These are phyloP conservation scores for Lepilemur ruficaudatus DNA, from an alignment of 2,797 vertebrate species.

Conservation along the genomic window DNA sequence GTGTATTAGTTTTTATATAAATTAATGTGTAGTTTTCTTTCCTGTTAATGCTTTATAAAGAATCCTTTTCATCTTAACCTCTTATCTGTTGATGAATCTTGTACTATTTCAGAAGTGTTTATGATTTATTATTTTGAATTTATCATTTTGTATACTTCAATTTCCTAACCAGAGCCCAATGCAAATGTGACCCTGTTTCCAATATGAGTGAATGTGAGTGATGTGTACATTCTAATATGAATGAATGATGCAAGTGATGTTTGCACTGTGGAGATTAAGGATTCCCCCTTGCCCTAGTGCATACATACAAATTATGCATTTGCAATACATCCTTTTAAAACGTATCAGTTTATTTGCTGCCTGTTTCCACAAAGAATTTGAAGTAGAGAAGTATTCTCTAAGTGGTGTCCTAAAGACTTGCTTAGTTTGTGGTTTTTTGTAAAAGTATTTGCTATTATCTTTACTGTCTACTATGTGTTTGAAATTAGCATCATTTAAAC, in stretches of 20 bases:
- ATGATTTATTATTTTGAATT: conserved; percentile 32
- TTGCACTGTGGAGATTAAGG: not conserved
- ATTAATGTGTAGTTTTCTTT: not conserved
- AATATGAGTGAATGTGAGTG: not conserved
- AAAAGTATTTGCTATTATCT: not conserved
- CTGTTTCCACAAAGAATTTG: not conserved
- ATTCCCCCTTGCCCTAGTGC: not conserved
- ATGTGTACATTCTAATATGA: not conserved
- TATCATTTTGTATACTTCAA: conserved; percentile 8
- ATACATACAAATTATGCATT: not conserved
- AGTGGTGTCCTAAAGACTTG: not conserved
- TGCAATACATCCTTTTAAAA: not conserved
- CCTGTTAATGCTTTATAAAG: not conserved
- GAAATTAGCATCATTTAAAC: conserved; percentile 26
- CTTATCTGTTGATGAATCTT: not conserved
- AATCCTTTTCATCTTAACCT: not conserved
- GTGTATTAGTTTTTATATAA: not conserved
- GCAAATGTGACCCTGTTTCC: not conserved
- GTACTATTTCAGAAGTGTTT: not conserved
- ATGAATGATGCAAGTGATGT: not conserved
- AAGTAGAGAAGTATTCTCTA: not conserved
- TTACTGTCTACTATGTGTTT: not conserved
- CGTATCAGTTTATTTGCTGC: not conserved
- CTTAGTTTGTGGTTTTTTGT: not conserved
- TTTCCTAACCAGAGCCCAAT: not conserved